Conservation (phyloP, 2,797 vertebrate species). For the Periparus ater region DNA sequence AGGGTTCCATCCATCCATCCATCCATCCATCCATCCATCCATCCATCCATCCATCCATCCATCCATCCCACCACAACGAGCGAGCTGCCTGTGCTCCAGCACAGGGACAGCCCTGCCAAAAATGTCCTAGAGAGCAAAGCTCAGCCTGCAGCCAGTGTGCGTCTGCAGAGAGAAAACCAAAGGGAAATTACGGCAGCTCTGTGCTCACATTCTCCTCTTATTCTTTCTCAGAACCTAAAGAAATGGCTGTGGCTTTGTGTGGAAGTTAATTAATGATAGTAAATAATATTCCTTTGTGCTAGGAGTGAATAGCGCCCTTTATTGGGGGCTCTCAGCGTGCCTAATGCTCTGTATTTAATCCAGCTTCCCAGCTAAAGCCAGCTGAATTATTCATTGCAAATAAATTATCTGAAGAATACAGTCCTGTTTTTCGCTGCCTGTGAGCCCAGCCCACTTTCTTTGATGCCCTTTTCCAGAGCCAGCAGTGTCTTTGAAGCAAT, state of each 20-base stretch:
- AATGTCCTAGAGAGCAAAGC: not conserved
- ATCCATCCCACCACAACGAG: not conserved
- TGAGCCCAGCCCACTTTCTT: not conserved
- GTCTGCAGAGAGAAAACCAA: not conserved
- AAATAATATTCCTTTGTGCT: constrained; percentile 60
- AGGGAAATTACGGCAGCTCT: not conserved
- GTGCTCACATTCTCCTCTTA: not conserved
- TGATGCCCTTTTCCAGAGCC: not conserved
- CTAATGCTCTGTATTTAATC: constrained; percentile 34
- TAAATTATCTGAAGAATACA: constrained; percentile 28
- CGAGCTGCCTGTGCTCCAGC: not conserved
- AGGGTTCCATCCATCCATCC: not conserved
- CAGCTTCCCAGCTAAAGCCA: not conserved
- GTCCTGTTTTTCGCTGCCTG: not conserved
- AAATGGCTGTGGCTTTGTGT: constrained; percentile 19
- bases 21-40: no score
- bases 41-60: no score
- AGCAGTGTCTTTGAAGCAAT: not conserved
- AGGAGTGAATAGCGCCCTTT: constrained; percentile 32
- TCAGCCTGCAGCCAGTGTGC: not conserved
- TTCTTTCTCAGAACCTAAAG: not conserved
- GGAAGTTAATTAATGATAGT: constrained; percentile 46
- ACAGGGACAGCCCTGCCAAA: not conserved
- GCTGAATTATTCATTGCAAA: constrained; percentile 64
- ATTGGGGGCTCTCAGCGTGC: not conserved